A percentile compares a stretch with the other conserved stretches of the same genome.
Conservation (phyloP, 2,797 vertebrate species). For the Rhynchonycteris naso region DNA sequence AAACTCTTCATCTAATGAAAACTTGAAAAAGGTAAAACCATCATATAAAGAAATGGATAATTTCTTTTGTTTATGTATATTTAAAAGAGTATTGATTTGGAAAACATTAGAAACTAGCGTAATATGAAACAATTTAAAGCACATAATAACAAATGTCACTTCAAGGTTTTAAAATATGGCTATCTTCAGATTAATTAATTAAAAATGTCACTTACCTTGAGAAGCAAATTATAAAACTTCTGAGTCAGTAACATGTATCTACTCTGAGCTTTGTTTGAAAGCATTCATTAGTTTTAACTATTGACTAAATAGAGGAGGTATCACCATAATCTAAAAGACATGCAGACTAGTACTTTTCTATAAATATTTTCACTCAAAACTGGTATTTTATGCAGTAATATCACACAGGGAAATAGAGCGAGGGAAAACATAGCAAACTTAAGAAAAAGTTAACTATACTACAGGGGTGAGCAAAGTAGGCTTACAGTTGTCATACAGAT, state of each 20-base stretch:
- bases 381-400: not conserved
- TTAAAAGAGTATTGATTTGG: not conserved
- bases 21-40: not conserved
- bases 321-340: not conserved
- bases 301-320: not conserved
- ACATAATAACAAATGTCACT: not conserved
- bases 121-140: not conserved
- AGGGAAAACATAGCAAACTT: not conserved
- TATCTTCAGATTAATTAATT: slow-evolving; percentile 1
- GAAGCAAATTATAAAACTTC: slow-evolving; percentile 27
- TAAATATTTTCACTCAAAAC: not conserved
- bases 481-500: too few species aligned
- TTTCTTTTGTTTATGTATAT: not conserved
- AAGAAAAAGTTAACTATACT: not conserved
- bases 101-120: not conserved
- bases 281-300: not conserved
- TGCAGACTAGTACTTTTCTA: not conserved
- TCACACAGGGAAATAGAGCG: not conserved
- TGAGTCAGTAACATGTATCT: not conserved
- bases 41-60: not conserved
- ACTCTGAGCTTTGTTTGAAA: not conserved
- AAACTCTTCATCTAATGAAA: not conserved
- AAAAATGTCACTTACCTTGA: slow-evolving; percentile 1
- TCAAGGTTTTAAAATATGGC: slow-evolving; percentile 1
- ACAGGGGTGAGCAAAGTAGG: too few species aligned